Conservation (phyloP, 1,140 invertebrate species). For the Ostrea denselamellosa region DNA sequence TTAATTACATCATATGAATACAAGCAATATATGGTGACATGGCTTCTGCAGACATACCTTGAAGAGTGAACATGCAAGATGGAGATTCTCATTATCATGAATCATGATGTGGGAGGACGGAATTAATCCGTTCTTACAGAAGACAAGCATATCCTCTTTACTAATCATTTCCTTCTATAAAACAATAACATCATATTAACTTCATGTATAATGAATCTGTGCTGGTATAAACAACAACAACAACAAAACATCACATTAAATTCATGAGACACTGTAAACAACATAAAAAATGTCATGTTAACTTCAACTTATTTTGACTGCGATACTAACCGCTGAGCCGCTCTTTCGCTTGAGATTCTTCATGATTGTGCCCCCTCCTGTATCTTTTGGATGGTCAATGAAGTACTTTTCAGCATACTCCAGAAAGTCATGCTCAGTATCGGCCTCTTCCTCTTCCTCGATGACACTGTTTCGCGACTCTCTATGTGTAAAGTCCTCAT, state of each 20-base stretch:
- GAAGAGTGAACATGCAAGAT: conserved; percentile 93
- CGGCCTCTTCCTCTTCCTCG: conserved; percentile 55
- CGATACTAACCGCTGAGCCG: background rate
- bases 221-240: no score
- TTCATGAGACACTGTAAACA: background rate
- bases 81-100: conserved; percentile 96
- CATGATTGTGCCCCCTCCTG: conserved; percentile 89
- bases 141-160: conserved; percentile 95
- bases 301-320: background rate
- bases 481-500: background rate
- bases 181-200: background rate
- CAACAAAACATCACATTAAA: background rate
- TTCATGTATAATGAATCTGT: no score
- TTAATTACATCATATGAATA: background rate
- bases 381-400: conserved; percentile 91
- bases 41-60: conserved; percentile 84
- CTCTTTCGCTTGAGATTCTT: conserved; percentile 86
- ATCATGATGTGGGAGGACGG: conserved; percentile 96
- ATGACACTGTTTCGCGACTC: conserved; percentile 12
- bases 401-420: conserved; percentile 97
- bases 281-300: background rate
- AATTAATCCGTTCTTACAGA: conserved; percentile 91
- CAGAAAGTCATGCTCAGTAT: conserved; percentile 87
- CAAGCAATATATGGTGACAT: background rate
- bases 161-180: conserved; percentile 85